Evolutionary conservation across 1,140 invertebrate genomes (phyloP).

Genomic region (Trigoniulus corallinus): DNA sequence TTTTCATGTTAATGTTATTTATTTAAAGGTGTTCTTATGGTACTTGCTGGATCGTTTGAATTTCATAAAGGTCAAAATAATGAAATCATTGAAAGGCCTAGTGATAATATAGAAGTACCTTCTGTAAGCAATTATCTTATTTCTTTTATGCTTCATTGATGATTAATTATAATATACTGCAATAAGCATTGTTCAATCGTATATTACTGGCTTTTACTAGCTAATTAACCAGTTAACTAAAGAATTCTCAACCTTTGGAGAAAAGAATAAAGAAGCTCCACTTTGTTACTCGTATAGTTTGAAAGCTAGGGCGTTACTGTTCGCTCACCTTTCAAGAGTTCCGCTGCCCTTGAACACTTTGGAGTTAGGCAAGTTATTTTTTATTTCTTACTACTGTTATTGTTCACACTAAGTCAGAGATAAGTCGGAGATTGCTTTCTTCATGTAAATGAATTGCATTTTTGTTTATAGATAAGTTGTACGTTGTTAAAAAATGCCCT

Average conservation of each 20-base stretch:
- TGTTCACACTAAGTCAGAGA: too few relatives aligned
- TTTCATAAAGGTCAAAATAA: conserved; percentile 88
- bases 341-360: conserved; percentile 59
- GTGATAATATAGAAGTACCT: conserved; percentile 90
- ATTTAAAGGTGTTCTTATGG: conserved; percentile 67
- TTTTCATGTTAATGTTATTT: conserved; percentile 10
- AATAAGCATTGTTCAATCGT: neutral
- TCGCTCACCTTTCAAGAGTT: conserved; percentile 81
- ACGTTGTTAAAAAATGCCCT: conserved; percentile 81
- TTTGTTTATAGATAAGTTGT: conserved; percentile 31
- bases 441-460: neutral
- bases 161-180: neutral
- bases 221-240: conserved; percentile 86
- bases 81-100: conserved; percentile 80
- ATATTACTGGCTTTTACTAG: too few relatives aligned
- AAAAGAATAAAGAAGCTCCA: conserved; percentile 90
- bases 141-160: neutral
- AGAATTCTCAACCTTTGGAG: conserved; percentile 70
- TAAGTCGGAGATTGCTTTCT: neutral
- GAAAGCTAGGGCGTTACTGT: conserved; percentile 82
- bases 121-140: conserved; percentile 37
- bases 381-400: too few relatives aligned
- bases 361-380: conserved; percentile 38
- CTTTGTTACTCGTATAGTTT: conserved; percentile 89
- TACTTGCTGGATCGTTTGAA: conserved; percentile 86